These are phyloP conservation scores for Listronotus oregonensis DNA, from an alignment of 1,140 invertebrate genomes.

Conservation along the genomic window DNA sequence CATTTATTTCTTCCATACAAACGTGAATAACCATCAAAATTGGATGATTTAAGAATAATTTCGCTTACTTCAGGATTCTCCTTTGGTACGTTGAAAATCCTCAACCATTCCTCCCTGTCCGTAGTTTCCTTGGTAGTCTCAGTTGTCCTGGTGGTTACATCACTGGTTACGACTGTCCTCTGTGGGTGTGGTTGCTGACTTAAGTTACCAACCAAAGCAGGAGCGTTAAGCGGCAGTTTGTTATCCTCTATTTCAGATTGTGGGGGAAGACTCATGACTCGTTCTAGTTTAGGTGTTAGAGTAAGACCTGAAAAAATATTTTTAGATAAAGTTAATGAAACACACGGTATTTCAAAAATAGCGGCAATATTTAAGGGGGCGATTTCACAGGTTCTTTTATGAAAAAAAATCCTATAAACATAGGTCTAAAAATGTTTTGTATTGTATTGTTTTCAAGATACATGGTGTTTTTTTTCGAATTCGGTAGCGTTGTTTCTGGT, in stretches of 20 bases:
- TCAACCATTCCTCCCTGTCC: constrained; percentile 33
- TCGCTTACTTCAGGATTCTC: constrained; percentile 57
- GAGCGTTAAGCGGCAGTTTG: constrained; percentile 61
- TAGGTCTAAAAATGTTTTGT: too few species aligned
- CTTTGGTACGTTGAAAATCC: constrained; percentile 58
- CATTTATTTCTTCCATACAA: too few species aligned
- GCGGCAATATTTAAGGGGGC: too few species aligned
- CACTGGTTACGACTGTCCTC: constrained; percentile 9
- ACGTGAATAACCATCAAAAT: not conserved
- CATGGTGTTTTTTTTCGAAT: too few species aligned
- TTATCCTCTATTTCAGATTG: constrained; percentile 61
- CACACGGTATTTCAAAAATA: too few species aligned
- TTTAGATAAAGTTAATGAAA: too few species aligned
- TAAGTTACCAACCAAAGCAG: constrained; percentile 64
- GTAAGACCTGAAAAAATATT: constrained; percentile 60
- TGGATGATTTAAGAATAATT: not conserved
- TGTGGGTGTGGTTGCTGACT: constrained; percentile 45
- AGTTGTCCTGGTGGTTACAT: constrained; percentile 20
- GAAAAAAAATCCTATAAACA: too few species aligned
- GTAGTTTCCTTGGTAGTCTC: constrained; percentile 14
- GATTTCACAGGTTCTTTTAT: too few species aligned
- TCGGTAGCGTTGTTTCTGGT: too few species aligned
- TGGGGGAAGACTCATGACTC: constrained; percentile 63
- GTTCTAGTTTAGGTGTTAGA: constrained; percentile 66
- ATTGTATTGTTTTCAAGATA: too few species aligned